Conservation (phyloP, 1,140 invertebrate genomes). For the Meloidogyne floridensis region DNA sequence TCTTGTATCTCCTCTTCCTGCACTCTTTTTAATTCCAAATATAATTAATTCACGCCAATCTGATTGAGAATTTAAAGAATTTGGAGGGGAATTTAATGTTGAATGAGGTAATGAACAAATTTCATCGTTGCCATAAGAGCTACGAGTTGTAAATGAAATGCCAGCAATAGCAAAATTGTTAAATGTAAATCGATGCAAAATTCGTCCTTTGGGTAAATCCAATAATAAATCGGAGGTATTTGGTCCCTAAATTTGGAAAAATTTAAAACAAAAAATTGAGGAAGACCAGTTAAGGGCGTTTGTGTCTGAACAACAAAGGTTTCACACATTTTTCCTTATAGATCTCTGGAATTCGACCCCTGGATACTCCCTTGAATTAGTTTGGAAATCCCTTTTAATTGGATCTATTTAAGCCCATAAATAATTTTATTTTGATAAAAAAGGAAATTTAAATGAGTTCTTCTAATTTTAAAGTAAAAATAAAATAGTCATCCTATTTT, state of each 20-base stretch:
- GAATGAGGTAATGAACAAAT: constrained; percentile 14
- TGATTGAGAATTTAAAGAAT: constrained; percentile 14
- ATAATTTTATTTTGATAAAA: too few species aligned
- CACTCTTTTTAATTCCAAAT: constrained; percentile 37
- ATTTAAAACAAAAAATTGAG: neutral
- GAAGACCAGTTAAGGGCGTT: too few species aligned
- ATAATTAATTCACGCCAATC: constrained; percentile 48
- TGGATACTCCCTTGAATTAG: too few species aligned
- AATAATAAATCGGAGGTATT: constrained; percentile 12
- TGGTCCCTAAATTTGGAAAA: neutral
- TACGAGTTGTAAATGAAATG: constrained; percentile 36
- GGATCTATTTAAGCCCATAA: too few species aligned
- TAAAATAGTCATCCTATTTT: neutral
- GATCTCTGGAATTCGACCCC: too few species aligned
- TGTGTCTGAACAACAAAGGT: too few species aligned
- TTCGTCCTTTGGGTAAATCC: constrained; percentile 31
- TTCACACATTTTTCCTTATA: too few species aligned
- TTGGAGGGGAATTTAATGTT: neutral
- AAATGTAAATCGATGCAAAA: constrained; percentile 34
- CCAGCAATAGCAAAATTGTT: constrained; percentile 47
- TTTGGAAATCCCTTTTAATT: too few species aligned
- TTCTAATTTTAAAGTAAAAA: neutral
- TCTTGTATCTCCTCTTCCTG: neutral
- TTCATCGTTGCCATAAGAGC: neutral
- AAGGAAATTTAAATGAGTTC: neutral